phyloP scores from a whole-genome alignment of 2,797 vertebrate genomes.

The Acipenser oxyrinchus region DNA sequence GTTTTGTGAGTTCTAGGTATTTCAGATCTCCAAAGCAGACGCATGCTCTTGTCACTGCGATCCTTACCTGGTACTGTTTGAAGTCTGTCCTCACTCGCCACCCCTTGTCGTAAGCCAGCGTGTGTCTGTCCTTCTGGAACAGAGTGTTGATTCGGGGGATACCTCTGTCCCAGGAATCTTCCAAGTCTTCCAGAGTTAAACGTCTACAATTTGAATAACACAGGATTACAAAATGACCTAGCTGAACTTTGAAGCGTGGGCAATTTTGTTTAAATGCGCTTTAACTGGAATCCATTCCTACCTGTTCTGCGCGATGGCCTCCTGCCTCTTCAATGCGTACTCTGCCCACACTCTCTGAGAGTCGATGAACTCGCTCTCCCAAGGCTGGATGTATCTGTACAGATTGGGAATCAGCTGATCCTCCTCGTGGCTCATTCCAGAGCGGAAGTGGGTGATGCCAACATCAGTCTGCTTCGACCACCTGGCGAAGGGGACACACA shows the following conservation, averaged over 20 bases:
- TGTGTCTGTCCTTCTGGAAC: conserved; percentile 97
- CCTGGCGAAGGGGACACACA: conserved; percentile 44
- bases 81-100: conserved; percentile 98
- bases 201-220: conserved; percentile 55
- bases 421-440: conserved; percentile 98
- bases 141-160: conserved; percentile 98
- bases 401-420: conserved; percentile 97
- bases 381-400: conserved; percentile 97
- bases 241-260: no score
- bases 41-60: not conserved
- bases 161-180: conserved; percentile 97
- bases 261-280: no score
- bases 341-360: conserved; percentile 98
- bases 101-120: conserved; percentile 96
- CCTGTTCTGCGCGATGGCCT: conserved; percentile 98
- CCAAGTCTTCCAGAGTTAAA: conserved; percentile 90
- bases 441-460: conserved; percentile 97
- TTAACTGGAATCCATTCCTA: conserved; percentile 27
- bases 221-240: no score
- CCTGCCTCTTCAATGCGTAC: conserved; percentile 94
- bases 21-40: not conserved
- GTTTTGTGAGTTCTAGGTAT: not conserved
- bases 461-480: conserved; percentile 99
- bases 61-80: conserved; percentile 92
- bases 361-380: conserved; percentile 99